These are phyloP conservation scores for cattle (Bos taurus) DNA, from an alignment of 2,113 vertebrate species.

Conservation along the genomic window ARS-UCD2.0 NC_037356.1:4386001-4386500, in stretches of 20 bases:
- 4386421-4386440: background rate
- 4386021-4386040: background rate
- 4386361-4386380: background rate
- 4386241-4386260: background rate
- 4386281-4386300: background rate
- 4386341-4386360: background rate
- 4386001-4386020: background rate
- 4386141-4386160: background rate
- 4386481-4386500: too few species aligned
- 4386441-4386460: background rate
- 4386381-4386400: background rate
- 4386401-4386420: background rate
- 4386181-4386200: fast-evolving
- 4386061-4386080: background rate
- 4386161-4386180: background rate
- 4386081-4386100: background rate
- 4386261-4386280: background rate
- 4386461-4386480: background rate
- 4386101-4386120: background rate
- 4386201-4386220: background rate
- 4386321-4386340: background rate
- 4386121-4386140: background rate
- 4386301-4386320: background rate
- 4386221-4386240: background rate
- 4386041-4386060: background rate